These are phyloP conservation scores for Apis mellifera DNA, from an alignment of 1,140 invertebrate genomes.

Conservation along the genomic window DNA sequence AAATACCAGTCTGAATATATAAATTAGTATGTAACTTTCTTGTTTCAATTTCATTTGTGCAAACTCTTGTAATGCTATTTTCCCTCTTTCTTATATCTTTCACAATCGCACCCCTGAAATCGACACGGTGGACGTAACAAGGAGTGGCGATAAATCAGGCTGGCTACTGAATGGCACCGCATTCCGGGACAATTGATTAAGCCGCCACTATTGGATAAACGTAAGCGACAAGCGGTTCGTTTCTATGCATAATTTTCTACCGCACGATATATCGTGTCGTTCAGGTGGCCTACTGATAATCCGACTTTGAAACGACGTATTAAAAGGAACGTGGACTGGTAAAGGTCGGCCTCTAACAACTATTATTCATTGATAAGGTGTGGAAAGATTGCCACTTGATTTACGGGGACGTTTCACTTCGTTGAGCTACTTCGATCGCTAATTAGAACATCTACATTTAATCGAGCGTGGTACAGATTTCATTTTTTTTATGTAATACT, in stretches of 20 bases:
- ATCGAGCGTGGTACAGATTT: background rate
- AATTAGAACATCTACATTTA: slow-evolving; percentile 26
- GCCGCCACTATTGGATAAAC: slow-evolving; percentile 42
- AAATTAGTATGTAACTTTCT: too few relatives aligned
- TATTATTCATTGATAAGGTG: slow-evolving; percentile 35
- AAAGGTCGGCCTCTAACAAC: slow-evolving; percentile 5
- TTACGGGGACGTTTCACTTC: slow-evolving; percentile 21
- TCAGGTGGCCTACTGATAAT: slow-evolving; percentile 24
- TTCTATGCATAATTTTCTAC: slow-evolving; percentile 46
- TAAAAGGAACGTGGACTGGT: background rate
- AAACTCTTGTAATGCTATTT: slow-evolving; percentile 28
- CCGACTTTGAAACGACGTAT: slow-evolving; percentile 24
- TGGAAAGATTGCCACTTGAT: slow-evolving; percentile 11
- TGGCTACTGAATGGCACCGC: slow-evolving; percentile 25
- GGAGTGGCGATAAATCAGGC: slow-evolving; percentile 59
- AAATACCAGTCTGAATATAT: too few relatives aligned
- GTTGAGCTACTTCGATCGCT: background rate
- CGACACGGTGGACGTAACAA: background rate
- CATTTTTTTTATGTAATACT: background rate
- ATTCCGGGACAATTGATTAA: slow-evolving; percentile 68
- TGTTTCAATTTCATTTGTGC: too few relatives aligned
- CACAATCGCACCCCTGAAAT: slow-evolving; percentile 33
- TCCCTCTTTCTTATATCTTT: background rate
- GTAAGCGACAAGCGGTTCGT: slow-evolving; percentile 36
- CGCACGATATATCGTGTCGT: slow-evolving; percentile 21